Evolutionary conservation across 2,797 vertebrate species (phyloP).

Genomic region (Hippopotamyrus pictus): DNA sequence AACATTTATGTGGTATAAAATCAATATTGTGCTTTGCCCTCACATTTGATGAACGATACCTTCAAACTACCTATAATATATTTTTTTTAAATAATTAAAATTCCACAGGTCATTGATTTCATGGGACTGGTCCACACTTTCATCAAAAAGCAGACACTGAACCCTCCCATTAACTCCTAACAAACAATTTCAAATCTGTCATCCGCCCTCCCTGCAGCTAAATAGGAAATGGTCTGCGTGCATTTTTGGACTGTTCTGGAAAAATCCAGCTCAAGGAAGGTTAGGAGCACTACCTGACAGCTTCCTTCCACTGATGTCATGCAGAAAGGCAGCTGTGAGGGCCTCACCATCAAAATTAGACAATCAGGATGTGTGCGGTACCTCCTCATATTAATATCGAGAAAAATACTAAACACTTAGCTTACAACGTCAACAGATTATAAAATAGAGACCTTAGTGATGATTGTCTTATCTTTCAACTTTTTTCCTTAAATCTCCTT

Average conservation of each 20-base stretch:
- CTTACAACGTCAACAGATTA: background rate
- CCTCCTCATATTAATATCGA: background rate
- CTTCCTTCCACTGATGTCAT: background rate
- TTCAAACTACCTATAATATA: background rate
- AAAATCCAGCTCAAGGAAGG: background rate
- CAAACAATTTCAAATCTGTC: background rate
- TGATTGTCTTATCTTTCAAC: background rate
- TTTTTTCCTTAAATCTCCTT: background rate
- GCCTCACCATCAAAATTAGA: background rate
- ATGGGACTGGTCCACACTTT: background rate
- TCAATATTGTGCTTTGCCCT: background rate
- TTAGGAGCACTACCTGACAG: background rate
- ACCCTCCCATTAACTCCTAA: background rate
- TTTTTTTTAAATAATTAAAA: background rate
- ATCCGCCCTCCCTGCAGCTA: background rate
- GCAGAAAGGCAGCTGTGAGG: background rate
- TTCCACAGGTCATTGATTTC: background rate
- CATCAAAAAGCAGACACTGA: background rate
- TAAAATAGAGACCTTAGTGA: background rate
- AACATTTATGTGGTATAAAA: background rate
- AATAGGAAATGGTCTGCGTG: background rate
- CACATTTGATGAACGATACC: background rate
- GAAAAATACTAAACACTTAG: background rate
- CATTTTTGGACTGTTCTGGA: background rate
- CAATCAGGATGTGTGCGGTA: background rate